A percentile compares a stretch with the other conserved stretches of the same genome.
These are phyloP conservation scores for Syndactyla subalaris DNA, from an alignment of 2,797 vertebrate species.

Conservation along the genomic window DNA sequence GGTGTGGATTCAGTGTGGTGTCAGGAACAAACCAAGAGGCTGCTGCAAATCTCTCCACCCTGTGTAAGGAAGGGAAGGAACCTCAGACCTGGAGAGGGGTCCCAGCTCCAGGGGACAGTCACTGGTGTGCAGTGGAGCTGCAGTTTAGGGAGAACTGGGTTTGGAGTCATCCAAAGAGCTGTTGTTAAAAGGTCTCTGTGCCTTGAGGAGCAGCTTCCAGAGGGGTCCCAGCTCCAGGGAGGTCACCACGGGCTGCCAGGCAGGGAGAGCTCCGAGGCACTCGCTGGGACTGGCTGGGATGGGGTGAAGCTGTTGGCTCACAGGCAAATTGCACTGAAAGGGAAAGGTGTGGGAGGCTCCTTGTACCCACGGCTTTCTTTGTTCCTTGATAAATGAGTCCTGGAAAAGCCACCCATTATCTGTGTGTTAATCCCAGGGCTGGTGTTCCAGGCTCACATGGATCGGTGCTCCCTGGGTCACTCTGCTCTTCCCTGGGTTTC, in stretches of 20 bases:
- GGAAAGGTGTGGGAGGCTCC: not conserved
- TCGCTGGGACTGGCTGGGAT: not conserved
- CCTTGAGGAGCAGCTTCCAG: not conserved
- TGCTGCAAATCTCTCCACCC: not conserved
- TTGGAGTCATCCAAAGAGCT: not conserved
- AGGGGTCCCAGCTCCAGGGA: not conserved
- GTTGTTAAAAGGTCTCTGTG: not conserved
- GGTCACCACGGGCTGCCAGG: not conserved
- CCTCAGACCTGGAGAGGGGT: not conserved
- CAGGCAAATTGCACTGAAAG: not conserved
- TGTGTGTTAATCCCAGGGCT: not conserved
- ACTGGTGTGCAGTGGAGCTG: not conserved
- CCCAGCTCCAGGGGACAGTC: not conserved
- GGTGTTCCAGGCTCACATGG: not conserved
- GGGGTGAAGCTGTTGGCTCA: not conserved
- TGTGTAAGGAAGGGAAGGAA: not conserved
- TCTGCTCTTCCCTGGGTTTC: not conserved
- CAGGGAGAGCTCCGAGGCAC: not conserved
- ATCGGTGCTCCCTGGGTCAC: not conserved
- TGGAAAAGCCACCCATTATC: not conserved
- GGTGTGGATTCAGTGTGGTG: not conserved
- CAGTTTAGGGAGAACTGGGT: not conserved
- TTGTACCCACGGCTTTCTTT: not conserved
- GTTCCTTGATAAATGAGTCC: not conserved
- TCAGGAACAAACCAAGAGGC: not conserved